Percentiles rank a stretch among this genome's conserved stretches.
These are phyloP conservation scores for Casuarius casuarius DNA, from an alignment of 2,113 vertebrate genomes.

Conservation along the genomic window DNA sequence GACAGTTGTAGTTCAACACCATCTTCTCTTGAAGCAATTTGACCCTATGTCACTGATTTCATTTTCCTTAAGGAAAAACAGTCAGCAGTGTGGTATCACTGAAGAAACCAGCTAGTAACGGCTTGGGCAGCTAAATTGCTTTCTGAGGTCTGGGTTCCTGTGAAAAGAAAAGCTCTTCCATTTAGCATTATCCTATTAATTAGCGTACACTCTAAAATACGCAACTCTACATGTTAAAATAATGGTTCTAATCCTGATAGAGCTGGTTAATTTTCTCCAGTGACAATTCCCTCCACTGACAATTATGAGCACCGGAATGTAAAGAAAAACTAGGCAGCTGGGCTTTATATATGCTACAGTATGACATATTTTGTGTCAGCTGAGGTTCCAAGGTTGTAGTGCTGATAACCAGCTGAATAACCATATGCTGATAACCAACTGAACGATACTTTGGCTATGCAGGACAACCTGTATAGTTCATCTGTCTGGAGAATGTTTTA, in stretches of 20 bases:
- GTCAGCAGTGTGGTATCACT: not conserved
- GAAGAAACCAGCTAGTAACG: not conserved
- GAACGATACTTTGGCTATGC: not conserved
- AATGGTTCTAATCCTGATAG: not conserved
- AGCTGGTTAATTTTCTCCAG: not conserved
- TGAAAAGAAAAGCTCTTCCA: not conserved
- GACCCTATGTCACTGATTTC: not conserved
- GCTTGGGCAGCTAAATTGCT: fast-evolving
- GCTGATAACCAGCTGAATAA: not conserved
- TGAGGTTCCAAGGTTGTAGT: not conserved
- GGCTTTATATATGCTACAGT: not conserved
- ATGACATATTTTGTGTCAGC: not conserved
- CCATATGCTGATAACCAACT: conserved; percentile 3
- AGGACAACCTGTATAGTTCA: not conserved
- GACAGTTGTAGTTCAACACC: not conserved
- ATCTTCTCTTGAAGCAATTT: not conserved
- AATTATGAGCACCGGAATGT: not conserved
- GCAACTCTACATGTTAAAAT: not conserved
- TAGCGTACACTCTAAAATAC: not conserved
- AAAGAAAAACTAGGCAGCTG: not conserved
- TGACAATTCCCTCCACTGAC: not conserved
- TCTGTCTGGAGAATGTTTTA: conserved; percentile 7
- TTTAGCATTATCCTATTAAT: not conserved
- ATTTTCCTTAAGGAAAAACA: not conserved
- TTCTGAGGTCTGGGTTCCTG: not conserved